phyloP scores from a whole-genome alignment of 2,888 invertebrate species.

The Phengaris alcon region DNA sequence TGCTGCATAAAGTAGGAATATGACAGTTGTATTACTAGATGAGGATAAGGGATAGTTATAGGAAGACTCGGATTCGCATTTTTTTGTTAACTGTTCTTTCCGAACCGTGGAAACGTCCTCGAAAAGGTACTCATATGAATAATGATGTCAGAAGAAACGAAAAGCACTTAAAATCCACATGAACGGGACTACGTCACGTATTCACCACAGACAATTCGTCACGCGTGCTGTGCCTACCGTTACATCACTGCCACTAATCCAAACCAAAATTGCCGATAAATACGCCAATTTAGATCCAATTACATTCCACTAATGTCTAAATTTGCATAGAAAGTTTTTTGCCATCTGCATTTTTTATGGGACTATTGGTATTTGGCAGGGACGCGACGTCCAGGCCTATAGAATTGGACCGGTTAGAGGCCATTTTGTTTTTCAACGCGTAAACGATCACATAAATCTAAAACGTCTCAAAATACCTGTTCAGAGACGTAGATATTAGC shows the following conservation, averaged over 20 bases:
- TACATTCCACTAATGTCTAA: slow-evolving; percentile 6
- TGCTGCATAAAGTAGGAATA: not conserved
- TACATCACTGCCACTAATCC: slow-evolving; percentile 51
- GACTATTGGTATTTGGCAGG: slow-evolving; percentile 55
- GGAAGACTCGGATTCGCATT: not conserved
- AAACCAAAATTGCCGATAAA: slow-evolving; percentile 2
- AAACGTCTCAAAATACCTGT: slow-evolving; percentile 30
- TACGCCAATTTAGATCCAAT: slow-evolving; percentile 13
- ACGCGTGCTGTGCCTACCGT: slow-evolving; percentile 53
- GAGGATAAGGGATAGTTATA: not conserved
- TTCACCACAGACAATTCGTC: slow-evolving; percentile 49
- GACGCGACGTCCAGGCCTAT: slow-evolving; percentile 47
- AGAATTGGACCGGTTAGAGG: slow-evolving; percentile 50
- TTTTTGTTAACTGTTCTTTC: not conserved
- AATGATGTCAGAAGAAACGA: slow-evolving; percentile 16
- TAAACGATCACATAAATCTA: slow-evolving; percentile 44
- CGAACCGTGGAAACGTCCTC: not conserved
- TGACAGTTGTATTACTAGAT: not conserved
- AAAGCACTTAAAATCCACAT: slow-evolving; percentile 14
- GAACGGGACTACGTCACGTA: slow-evolving; percentile 49
- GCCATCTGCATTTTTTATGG: slow-evolving; percentile 54
- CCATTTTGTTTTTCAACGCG: slow-evolving; percentile 43
- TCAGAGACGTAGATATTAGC: slow-evolving; percentile 22
- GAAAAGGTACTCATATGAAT: not conserved
- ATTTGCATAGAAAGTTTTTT: not conserved